phyloP scores from a whole-genome alignment of 1,140 invertebrate species.

The Bombus haemorrhoidalis region DNA sequence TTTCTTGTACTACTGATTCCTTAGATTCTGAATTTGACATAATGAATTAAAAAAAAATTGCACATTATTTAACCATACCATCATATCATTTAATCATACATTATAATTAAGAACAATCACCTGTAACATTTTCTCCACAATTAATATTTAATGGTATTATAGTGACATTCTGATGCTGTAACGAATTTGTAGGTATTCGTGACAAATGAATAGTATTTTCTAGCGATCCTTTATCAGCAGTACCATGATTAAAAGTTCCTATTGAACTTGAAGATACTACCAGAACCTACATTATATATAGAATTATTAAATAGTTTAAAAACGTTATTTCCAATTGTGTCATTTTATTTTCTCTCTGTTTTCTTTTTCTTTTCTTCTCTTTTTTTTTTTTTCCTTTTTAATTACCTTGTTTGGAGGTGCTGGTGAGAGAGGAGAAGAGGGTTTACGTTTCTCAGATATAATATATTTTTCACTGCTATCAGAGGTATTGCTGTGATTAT shows the following conservation, averaged over 20 bases:
- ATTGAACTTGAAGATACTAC: conserved; percentile 60
- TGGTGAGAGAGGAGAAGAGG: conserved; percentile 48
- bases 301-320: not conserved
- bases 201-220: conserved; percentile 55
- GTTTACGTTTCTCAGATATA: conserved; percentile 50
- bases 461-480: conserved; percentile 26
- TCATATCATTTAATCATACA: no score
- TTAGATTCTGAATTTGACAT: conserved; percentile 28
- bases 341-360: conserved; percentile 36
- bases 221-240: conserved; percentile 30
- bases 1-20: conserved; percentile 36
- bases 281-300: conserved; percentile 53
- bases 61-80: not conserved
- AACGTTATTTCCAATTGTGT: not conserved
- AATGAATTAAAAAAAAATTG: not conserved
- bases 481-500: conserved; percentile 21
- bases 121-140: conserved; percentile 49
- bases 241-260: conserved; percentile 48
- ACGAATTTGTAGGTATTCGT: conserved; percentile 39
- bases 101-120: conserved; percentile 51
- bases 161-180: conserved; percentile 60
- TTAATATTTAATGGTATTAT: conserved; percentile 59
- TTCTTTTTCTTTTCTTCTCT: conserved; percentile 39
- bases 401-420: conserved; percentile 65
- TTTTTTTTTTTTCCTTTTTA: conserved; percentile 31